These are phyloP conservation scores for Diabrotica undecimpunctata DNA, from an alignment of 1,140 invertebrate species.

Conservation along the genomic window DNA sequence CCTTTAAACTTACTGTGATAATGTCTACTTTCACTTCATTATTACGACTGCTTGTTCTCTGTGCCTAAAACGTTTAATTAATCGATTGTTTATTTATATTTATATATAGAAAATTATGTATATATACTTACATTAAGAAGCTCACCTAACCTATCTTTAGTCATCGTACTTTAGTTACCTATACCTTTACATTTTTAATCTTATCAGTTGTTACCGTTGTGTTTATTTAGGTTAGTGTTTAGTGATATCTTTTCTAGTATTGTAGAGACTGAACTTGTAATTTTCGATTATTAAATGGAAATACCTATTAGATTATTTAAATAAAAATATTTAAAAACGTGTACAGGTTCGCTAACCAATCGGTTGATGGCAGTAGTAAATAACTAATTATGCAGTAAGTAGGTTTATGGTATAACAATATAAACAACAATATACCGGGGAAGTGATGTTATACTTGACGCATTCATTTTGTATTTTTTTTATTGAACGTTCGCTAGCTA, in stretches of 20 bases:
- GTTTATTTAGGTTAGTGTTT: not conserved
- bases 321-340: no score
- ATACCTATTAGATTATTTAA: no score
- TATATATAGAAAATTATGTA: constrained; percentile 4
- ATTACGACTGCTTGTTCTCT: constrained; percentile 4
- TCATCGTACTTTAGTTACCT: constrained; percentile 12
- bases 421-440: not conserved
- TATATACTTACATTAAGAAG: constrained; percentile 20
- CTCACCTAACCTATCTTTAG: constrained; percentile 27
- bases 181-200: not conserved
- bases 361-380: not conserved
- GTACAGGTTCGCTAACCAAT: not conserved
- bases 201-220: not conserved
- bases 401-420: not conserved
- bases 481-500: no score
- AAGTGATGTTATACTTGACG: no score
- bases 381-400: not conserved
- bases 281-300: no score
- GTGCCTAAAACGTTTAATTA: constrained; percentile 5
- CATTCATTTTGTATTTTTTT: no score
- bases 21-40: constrained; percentile 17
- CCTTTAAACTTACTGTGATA: constrained; percentile 9
- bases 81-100: not conserved
- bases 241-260: not conserved
- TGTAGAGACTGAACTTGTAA: no score